Evolutionary conservation across 2,113 vertebrate genomes (phyloP).

Genomic region (Coryphaenoides rupestris): DNA sequence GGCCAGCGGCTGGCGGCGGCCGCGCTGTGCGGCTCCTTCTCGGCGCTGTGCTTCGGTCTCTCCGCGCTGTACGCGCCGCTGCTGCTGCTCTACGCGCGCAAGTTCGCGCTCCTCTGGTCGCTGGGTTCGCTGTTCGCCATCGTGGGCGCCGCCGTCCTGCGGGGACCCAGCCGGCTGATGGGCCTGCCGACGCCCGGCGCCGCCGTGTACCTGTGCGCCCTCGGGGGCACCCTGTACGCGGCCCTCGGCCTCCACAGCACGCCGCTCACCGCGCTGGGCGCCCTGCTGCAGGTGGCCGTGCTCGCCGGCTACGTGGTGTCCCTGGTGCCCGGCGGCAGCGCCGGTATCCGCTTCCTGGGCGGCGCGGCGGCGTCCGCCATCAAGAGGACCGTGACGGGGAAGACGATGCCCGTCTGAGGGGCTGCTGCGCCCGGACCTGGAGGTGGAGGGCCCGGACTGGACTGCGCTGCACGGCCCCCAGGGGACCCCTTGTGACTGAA

Average conservation of each 20-base stretch:
- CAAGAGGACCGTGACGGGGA: constrained; percentile 72
- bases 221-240: constrained; percentile 80
- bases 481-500: too few species aligned
- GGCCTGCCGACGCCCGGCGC: constrained; percentile 63
- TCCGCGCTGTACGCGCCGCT: constrained; percentile 81
- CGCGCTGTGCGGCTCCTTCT: constrained; percentile 71
- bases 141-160: constrained; percentile 73
- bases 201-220: constrained; percentile 70
- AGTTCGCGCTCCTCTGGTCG: constrained; percentile 91
- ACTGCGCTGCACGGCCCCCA: too few species aligned
- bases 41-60: constrained; percentile 82
- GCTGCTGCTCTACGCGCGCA: constrained; percentile 83
- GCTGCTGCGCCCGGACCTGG: too few species aligned
- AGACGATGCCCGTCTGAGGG: constrained; percentile 76
- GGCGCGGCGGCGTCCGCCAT: constrained; percentile 68
- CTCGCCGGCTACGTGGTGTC: constrained; percentile 63
- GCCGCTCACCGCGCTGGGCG: constrained; percentile 76
- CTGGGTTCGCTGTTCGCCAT: constrained; percentile 84
- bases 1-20: constrained; percentile 75
- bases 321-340: constrained; percentile 77
- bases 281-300: constrained; percentile 72
- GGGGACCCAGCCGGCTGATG: constrained; percentile 71
- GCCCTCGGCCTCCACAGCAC: constrained; percentile 83
- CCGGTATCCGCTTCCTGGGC: constrained; percentile 77
- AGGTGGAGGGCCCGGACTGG: too few species aligned